These are phyloP conservation scores for Pristionchus fissidentatus DNA, from an alignment of 2,888 invertebrate species.

Conservation along the genomic window DNA sequence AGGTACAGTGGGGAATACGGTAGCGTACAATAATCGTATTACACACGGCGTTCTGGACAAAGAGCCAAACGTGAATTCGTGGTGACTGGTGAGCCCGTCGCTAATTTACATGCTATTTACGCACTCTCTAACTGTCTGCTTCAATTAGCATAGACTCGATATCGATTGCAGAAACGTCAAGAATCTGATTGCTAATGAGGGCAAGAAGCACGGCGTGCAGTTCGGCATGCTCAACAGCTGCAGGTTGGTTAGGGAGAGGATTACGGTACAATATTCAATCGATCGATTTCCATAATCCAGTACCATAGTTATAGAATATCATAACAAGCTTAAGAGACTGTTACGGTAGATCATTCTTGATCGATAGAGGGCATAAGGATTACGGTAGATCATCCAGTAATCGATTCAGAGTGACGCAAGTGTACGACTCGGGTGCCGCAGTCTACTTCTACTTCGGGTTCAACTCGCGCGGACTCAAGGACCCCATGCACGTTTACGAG, in stretches of 20 bases:
- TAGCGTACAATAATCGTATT: background rate
- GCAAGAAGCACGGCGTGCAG: slow-evolving; percentile 77
- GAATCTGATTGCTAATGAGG: slow-evolving; percentile 82
- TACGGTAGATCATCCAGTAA: background rate
- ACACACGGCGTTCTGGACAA: background rate
- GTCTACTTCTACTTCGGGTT: slow-evolving; percentile 95
- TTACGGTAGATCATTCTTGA: background rate
- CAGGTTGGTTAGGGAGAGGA: slow-evolving; percentile 71
- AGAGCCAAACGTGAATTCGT: no score
- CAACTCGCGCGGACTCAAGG: slow-evolving; percentile 80
- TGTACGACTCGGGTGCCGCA: slow-evolving; percentile 96
- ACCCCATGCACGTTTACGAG: slow-evolving; percentile 88
- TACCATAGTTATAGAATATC: no score
- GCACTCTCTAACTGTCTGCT: no score
- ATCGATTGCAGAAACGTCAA: slow-evolving; percentile 89
- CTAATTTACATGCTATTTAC: no score
- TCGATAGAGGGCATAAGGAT: background rate
- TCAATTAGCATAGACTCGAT: no score
- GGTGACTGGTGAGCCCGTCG: no score
- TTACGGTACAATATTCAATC: background rate
- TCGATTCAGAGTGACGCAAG: slow-evolving; percentile 86
- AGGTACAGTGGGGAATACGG: background rate
- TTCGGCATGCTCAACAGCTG: slow-evolving; percentile 78
- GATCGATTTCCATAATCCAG: no score
- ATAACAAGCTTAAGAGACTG: no score